Evolutionary conservation across 2,113 vertebrate genomes (phyloP), one percentile per base, ranked within the genome.

Genomic region (Crypturellus undulatus): DNA sequence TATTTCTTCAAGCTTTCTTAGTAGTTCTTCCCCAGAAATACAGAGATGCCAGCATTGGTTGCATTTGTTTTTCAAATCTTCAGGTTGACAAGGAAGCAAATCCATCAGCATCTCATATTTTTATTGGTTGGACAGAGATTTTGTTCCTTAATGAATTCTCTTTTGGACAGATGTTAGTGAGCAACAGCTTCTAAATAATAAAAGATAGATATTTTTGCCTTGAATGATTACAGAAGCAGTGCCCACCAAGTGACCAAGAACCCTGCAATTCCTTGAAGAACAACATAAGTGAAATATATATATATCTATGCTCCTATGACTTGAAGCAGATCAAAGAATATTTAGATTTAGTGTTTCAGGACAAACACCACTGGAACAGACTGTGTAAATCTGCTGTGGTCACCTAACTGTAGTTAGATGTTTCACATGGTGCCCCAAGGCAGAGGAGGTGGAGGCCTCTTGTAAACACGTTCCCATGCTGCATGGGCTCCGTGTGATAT

Each of bases 71-170:
- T 94, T 80, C 67, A 87, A 93, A 32, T 38, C 30, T 73, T 88
- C 73, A 87, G 63, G 82, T 47, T 69, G 75, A 71, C 36, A 68
- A 42, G 54, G 77, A 58, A 91, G 78, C 68, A 92, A 94, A 88
- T 43, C 77, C 42, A 83, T 78, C 73, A 89, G 54, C 68, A 82
- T 40, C 43, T 92, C 56, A 86, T 62, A 71, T 86, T 80, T 85
- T 97, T 93, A 83, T n/a, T 89, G 43, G 68, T 21, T 72, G 75
- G 75, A 86, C 2, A 4, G 65, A 69, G 65, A 78, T 40, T 45
- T 56, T 3, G 3, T 5, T 82, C 67, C 21, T 87, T n/a, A 45
- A 43, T 7, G 7, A 89, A 77, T n/a, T 82, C 62, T 81, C 26
- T 40, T 32, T 49, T 92, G 78, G 79, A 47, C 30, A 86, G 13